Conservation (phyloP, 2,888 invertebrate genomes). For the Steromphala cineraria region DNA sequence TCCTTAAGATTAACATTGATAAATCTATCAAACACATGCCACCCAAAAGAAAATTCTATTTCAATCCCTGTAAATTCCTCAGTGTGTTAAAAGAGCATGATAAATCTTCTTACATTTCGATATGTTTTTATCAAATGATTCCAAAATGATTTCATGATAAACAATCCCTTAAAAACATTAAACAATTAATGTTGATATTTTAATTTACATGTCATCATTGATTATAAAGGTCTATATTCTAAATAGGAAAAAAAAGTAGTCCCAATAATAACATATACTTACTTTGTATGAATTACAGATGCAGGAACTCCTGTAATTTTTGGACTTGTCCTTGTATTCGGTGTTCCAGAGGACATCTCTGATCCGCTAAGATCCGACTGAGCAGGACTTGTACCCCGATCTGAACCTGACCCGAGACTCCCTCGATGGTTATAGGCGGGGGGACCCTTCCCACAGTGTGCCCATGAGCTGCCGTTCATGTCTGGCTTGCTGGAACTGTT, state of each 20-base stretch:
- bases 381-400: slow-evolving; percentile 36
- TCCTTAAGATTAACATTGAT: too few species aligned
- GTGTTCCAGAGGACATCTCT: slow-evolving; percentile 9
- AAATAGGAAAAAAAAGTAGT: neutral
- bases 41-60: too few species aligned
- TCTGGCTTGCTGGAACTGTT: slow-evolving; percentile 39
- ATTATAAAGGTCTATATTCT: too few species aligned
- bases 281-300: slow-evolving; percentile 69
- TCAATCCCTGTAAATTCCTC: neutral
- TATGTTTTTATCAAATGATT: too few species aligned
- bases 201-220: too few species aligned
- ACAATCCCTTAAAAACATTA: too few species aligned
- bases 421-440: slow-evolving; percentile 50
- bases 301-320: slow-evolving; percentile 47
- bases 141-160: too few species aligned
- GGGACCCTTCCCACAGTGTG: slow-evolving; percentile 50
- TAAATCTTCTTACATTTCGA: too few species aligned
- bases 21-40: too few species aligned
- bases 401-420: slow-evolving; percentile 49
- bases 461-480: slow-evolving; percentile 52
- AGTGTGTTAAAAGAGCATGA: too few species aligned
- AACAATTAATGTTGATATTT: too few species aligned
- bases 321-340: slow-evolving; percentile 14
- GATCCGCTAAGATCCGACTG: slow-evolving; percentile 15
- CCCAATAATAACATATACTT: slow-evolving; percentile 7